Conservation (phyloP, 2,113 vertebrate species). For the Platysternon megacephalum region DNA sequence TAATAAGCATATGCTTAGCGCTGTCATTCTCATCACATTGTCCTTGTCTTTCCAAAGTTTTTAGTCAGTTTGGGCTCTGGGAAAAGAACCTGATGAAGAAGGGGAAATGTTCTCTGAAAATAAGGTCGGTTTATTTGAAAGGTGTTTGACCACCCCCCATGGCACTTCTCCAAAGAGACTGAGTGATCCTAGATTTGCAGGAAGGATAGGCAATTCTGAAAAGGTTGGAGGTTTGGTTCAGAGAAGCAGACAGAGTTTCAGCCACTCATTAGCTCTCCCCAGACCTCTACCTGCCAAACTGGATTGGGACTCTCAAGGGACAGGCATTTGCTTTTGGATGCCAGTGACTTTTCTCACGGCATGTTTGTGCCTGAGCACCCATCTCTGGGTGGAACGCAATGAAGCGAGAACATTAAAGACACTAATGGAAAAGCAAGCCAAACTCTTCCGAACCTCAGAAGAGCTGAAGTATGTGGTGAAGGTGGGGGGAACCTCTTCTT, state of each 20-base stretch:
- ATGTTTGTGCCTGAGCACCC: not conserved
- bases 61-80: not conserved
- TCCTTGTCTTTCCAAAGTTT: fast-evolving
- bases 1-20: not conserved
- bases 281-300: not conserved
- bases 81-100: not conserved
- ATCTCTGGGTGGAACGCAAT: not conserved
- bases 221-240: not conserved
- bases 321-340: not conserved
- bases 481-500: not conserved
- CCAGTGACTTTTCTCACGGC: not conserved
- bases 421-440: not conserved
- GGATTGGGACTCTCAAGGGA: not conserved
- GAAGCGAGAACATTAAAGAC: not conserved
- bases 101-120: not conserved
- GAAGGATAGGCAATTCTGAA: not conserved
- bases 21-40: not conserved
- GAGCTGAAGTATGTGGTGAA: not conserved
- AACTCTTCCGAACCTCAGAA: not conserved
- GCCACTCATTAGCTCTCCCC: not conserved
- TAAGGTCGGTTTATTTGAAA: not conserved
- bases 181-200: not conserved
- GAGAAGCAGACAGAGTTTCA: not conserved
- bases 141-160: not conserved
- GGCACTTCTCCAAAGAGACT: not conserved